phyloP scores from a whole-genome alignment of 2,113 vertebrate genomes.

The Oryzias melastigma region DNA sequence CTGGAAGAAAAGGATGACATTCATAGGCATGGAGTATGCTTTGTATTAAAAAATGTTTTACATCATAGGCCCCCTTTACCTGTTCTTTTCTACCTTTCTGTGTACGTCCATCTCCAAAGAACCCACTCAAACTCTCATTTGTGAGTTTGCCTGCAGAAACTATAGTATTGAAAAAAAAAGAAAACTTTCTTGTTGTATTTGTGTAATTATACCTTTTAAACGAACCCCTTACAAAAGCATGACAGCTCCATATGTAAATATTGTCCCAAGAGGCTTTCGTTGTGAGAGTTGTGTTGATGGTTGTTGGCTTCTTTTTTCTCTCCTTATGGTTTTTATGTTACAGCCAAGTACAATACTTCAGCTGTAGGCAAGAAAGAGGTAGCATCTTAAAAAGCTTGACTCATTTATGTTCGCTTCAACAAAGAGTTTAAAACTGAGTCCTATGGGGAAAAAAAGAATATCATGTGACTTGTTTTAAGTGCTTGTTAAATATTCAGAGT shows the following conservation, averaged over 20 bases:
- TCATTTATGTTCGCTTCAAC: slow-evolving; percentile 93
- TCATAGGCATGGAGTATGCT: slow-evolving; percentile 55
- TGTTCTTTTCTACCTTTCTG: slow-evolving; percentile 36
- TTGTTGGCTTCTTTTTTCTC: slow-evolving; percentile 84
- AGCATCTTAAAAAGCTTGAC: slow-evolving; percentile 89
- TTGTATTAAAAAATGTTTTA: slow-evolving; percentile 46
- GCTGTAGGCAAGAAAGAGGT: slow-evolving; percentile 89
- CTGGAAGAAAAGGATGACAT: slow-evolving; percentile 63
- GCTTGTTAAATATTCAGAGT: slow-evolving; percentile 89
- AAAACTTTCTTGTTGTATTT: slow-evolving; percentile 88
- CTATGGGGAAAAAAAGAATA: slow-evolving; percentile 64
- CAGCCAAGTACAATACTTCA: slow-evolving; percentile 87
- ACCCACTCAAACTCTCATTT: slow-evolving; percentile 84
- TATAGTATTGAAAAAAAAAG: slow-evolving; percentile 65
- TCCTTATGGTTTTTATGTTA: slow-evolving; percentile 71
- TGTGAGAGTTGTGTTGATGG: slow-evolving; percentile 97
- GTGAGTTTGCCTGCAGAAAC: slow-evolving; percentile 90
- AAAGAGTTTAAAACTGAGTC: slow-evolving; percentile 81
- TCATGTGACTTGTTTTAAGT: slow-evolving; percentile 92
- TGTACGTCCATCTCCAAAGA: slow-evolving; percentile 86
- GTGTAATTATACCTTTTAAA: slow-evolving; percentile 95
- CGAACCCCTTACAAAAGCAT: slow-evolving; percentile 90
- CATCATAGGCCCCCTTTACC: slow-evolving; percentile 43
- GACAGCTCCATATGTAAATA: slow-evolving; percentile 98
- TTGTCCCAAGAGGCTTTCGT: slow-evolving; percentile 90